phyloP scores from a whole-genome alignment of 1,140 invertebrate species.

The Himalopsyche phryganea region DNA sequence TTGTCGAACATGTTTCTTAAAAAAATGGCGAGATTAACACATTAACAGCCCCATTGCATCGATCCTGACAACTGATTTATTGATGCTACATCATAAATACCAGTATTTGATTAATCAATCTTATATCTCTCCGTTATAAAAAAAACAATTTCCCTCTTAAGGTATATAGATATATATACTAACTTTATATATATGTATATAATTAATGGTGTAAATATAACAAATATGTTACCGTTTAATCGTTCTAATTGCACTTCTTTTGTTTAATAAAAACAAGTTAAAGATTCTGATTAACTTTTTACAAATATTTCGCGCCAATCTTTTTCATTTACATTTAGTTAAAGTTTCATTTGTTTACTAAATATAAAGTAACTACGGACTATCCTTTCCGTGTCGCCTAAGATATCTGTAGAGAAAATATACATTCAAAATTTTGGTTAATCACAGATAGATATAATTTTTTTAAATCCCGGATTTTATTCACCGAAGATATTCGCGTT shows the following conservation, averaged over 20 bases:
- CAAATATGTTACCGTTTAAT: conserved; percentile 49
- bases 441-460: conserved; percentile 55
- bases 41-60: background rate
- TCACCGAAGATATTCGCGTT: conserved; percentile 14
- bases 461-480: conserved; percentile 35
- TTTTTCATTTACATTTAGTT: conserved; percentile 34
- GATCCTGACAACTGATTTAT: conserved; percentile 29
- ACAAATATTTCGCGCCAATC: conserved; percentile 24
- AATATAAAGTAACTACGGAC: conserved; percentile 36
- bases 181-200: conserved; percentile 47
- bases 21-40: too few relatives aligned
- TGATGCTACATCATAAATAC: conserved; percentile 34
- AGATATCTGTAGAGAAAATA: conserved; percentile 55
- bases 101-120: conserved; percentile 55
- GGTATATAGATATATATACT: conserved; percentile 40
- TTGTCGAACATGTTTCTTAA: too few relatives aligned
- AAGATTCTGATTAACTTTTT: conserved; percentile 35
- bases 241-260: conserved; percentile 55
- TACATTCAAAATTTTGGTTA: conserved; percentile 55
- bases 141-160: conserved; percentile 43
- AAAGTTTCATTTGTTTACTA: conserved; percentile 39
- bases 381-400: conserved; percentile 35
- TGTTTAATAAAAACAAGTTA: conserved; percentile 41
- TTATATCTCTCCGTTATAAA: conserved; percentile 56
- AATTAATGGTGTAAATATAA: conserved; percentile 50